Base-by-base conservation (phyloP, 2,113 vertebrate genomes). In the Athene noctua region DNA sequence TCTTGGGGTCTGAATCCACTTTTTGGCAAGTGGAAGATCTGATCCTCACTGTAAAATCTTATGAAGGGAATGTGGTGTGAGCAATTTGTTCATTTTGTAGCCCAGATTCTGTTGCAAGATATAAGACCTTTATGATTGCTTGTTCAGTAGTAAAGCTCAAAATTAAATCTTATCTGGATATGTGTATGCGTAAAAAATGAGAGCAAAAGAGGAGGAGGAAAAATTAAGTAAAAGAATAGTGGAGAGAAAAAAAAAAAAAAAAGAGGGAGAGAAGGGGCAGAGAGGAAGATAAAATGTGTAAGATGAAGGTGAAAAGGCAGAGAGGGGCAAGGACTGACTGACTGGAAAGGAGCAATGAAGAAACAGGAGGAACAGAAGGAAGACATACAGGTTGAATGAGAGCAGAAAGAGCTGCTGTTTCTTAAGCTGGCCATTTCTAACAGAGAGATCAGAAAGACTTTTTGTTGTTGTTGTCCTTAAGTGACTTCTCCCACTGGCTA, bases 401-500 rank as follows among this genome's bases (percentile, higher is more conserved):
- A 92, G 83, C 1, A 1, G 19, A 30, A 74, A 92, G 52, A 86
- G 15, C 40, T 67, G n/a, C 38, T 75, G 34, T 66, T 90, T 88
- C 38, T 88, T 73, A 67, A 47, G 61, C 63, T 52, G 32, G 55
- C 20, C 66, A 54, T 89, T 94, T 72, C 58, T 88, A 94, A 78
- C 71, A 93, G 65, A 90, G 71, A 91, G 78, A 94, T 90, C 86
- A 75, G 81, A 97, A 90, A 89, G 88, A 82, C 34, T 96, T 95
- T 68, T 51, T 91, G 71, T 88, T 87, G 86, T 74, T 94, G 72
- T 90, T 96, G 75, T 97, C 96, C 96, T 97, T 79, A 96, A 94
- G 86, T 77, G 93, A 94, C 92, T 96, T 97, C 96, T 90, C 91
- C 94, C 89, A 96, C 78, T 89, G 96, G 86, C 96, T 85, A 93